Percentiles rank a stretch among this genome's conserved stretches.
Conservation (phyloP, 37 sponge, comb jelly and placozoan genomes). For the Agelas oroides region DNA sequence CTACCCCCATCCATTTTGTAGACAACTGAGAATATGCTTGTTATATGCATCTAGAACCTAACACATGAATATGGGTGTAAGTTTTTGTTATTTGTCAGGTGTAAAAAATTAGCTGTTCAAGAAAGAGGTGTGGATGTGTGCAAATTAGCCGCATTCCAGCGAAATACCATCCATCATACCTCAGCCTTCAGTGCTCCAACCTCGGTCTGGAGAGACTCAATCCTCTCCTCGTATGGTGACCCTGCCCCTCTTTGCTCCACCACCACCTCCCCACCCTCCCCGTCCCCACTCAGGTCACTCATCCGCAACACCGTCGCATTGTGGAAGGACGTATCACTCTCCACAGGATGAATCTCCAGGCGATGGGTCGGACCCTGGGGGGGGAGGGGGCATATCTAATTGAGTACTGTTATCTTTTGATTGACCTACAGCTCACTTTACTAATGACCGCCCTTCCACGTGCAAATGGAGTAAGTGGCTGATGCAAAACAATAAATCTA, state of each 20-base stretch:
- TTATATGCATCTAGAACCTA: too few relatives aligned
- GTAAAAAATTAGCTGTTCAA: too few relatives aligned
- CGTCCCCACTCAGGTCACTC: conserved; percentile 63
- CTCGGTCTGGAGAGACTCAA: conserved; percentile 60
- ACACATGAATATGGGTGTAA: too few relatives aligned
- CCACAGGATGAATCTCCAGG: conserved; percentile 76
- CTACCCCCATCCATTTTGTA: too few relatives aligned
- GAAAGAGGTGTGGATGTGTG: too few relatives aligned
- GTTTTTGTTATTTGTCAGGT: too few relatives aligned
- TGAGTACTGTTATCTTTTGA: neutral
- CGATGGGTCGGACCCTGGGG: conserved; percentile 84
- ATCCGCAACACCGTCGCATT: conserved; percentile 59
- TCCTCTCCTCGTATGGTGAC: conserved; percentile 12
- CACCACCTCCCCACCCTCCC: conserved; percentile 18
- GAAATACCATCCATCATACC: conserved; percentile 29
- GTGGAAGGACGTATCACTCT: neutral
- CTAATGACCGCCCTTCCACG: neutral
- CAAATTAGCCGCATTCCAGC: too few relatives aligned
- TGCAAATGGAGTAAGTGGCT: too few relatives aligned
- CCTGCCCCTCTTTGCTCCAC: neutral
- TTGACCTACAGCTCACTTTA: neutral
- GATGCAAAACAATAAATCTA: too few relatives aligned
- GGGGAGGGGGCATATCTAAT: neutral
- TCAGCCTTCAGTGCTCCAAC: conserved; percentile 67
- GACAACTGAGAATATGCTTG: too few relatives aligned